Percentiles rank a stretch among this genome's conserved stretches.
Evolutionary conservation across 2,113 vertebrate species (phyloP).

Genomic region (Tonatia bakeri): DNA sequence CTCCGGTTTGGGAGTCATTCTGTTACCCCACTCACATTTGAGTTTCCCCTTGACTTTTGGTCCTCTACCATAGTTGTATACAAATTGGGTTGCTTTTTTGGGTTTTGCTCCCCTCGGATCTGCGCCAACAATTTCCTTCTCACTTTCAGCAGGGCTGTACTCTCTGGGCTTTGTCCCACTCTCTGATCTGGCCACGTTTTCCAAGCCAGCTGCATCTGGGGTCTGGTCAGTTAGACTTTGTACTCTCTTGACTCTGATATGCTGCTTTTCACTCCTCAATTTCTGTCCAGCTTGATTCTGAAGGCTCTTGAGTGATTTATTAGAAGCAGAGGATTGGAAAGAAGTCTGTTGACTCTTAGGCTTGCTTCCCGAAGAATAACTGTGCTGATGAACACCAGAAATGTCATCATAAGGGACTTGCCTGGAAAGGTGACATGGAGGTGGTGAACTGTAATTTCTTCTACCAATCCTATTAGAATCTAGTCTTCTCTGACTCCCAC

Average conservation of each 20-base stretch:
- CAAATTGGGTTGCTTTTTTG: slow-evolving; percentile 80
- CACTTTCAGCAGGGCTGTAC: slow-evolving; percentile 81
- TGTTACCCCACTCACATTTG: slow-evolving; percentile 77
- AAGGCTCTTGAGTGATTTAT: slow-evolving; percentile 80
- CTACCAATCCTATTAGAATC: slow-evolving; percentile 80
- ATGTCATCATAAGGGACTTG: slow-evolving; percentile 74
- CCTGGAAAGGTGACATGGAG: slow-evolving; percentile 77
- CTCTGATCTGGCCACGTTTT: slow-evolving; percentile 63
- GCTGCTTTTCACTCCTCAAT: slow-evolving; percentile 78
- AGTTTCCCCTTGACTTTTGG: slow-evolving; percentile 82
- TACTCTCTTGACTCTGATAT: slow-evolving; percentile 70
- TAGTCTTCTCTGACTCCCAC: slow-evolving; percentile 81
- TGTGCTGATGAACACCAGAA: slow-evolving; percentile 71
- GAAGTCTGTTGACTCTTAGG: slow-evolving; percentile 75
- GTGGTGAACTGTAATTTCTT: slow-evolving; percentile 75
- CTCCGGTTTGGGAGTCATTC: slow-evolving; percentile 78
- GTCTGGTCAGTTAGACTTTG: slow-evolving; percentile 72
- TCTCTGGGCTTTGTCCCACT: slow-evolving; percentile 77
- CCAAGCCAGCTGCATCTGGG: slow-evolving; percentile 59
- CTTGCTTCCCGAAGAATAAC: slow-evolving; percentile 74
- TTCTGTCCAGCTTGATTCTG: slow-evolving; percentile 84
- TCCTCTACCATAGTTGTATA: slow-evolving; percentile 78
- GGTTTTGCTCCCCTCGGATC: slow-evolving; percentile 86
- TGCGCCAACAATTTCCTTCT: slow-evolving; percentile 77
- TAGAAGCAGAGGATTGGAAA: slow-evolving; percentile 76